These are phyloP conservation scores for Apostichopus japonicus DNA, from an alignment of 35 echinoderm and acorn worm genomes.

Conservation along the genomic window DNA sequence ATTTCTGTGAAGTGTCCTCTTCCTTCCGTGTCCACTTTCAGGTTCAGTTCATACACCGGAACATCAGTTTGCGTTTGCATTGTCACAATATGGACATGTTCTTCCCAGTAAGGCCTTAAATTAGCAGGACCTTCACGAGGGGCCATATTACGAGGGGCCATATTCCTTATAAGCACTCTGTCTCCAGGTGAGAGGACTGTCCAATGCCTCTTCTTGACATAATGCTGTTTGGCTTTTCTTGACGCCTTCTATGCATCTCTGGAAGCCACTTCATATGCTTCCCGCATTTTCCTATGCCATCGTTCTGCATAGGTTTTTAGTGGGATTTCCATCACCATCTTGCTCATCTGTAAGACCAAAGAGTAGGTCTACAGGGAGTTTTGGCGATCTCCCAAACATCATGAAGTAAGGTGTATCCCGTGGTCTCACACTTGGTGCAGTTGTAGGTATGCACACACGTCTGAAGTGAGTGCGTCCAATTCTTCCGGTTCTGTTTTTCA, in stretches of 20 bases:
- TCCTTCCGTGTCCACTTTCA: neutral
- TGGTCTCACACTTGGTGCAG: constrained; percentile 38
- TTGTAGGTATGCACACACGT: constrained; percentile 62
- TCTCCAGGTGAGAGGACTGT: constrained; percentile 46
- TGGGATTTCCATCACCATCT: neutral
- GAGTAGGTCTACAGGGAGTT: constrained; percentile 25
- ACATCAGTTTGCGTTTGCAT: neutral
- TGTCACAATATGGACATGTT: neutral
- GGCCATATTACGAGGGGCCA: constrained; percentile 37
- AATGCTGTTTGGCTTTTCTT: neutral
- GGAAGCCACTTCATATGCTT: constrained; percentile 26
- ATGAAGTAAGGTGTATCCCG: constrained; percentile 11
- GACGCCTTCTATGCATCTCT: neutral
- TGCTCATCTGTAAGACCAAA: neutral
- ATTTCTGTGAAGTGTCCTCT: neutral
- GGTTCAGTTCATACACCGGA: constrained; percentile 22
- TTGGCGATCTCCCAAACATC: neutral
- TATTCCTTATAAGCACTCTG: constrained; percentile 59
- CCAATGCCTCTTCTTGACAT: neutral
- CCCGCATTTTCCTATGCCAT: neutral
- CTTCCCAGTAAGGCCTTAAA: constrained; percentile 32
- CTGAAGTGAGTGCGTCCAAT: neutral
- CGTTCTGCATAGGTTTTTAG: constrained; percentile 16
- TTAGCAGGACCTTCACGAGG: constrained; percentile 50
- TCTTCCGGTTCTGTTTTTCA: constrained; percentile 40